Percentiles rank a stretch among this genome's conserved stretches.
These are phyloP conservation scores for Drosophila pegasa DNA, from an alignment of 2,888 invertebrate genomes.

Conservation along the genomic window DNA sequence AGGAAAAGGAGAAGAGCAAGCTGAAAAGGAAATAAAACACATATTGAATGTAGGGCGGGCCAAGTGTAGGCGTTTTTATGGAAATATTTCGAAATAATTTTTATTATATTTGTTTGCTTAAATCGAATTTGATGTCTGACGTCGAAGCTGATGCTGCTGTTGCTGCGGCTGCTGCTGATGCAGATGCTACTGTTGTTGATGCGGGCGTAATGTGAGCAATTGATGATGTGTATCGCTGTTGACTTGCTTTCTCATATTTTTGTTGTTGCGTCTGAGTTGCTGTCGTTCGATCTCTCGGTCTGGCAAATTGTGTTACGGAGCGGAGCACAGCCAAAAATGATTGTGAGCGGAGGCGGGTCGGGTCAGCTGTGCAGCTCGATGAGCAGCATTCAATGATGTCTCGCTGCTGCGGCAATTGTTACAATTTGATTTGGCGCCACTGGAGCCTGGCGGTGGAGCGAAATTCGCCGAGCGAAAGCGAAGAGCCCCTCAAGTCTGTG, in stretches of 20 bases:
- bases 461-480: conserved; percentile 31
- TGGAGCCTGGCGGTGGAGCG: conserved; percentile 49
- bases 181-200: not conserved
- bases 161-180: conserved; percentile 4
- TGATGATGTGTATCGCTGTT: conserved; percentile 49
- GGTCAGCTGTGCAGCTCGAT: conserved; percentile 53
- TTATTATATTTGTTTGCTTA: conserved; percentile 36
- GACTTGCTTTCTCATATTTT: conserved; percentile 8
- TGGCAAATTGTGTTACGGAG: conserved; percentile 45
- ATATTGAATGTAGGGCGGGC: not conserved
- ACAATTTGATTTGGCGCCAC: conserved; percentile 60
- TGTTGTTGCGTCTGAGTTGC: not conserved
- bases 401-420: conserved; percentile 57
- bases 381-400: conserved; percentile 19
- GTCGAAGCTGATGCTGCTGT: conserved; percentile 4
- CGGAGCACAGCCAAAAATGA: conserved; percentile 46
- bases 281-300: conserved; percentile 17
- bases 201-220: conserved; percentile 44
- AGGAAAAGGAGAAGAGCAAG: not conserved
- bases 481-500: conserved; percentile 20
- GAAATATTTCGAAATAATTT: conserved; percentile 23
- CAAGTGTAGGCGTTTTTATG: conserved; percentile 8
- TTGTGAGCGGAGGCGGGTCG: conserved; percentile 46
- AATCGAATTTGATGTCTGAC: conserved; percentile 46
- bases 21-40: not conserved